phyloP scores from a whole-genome alignment of 2,888 invertebrate genomes.

The Tortricodes alternella region DNA sequence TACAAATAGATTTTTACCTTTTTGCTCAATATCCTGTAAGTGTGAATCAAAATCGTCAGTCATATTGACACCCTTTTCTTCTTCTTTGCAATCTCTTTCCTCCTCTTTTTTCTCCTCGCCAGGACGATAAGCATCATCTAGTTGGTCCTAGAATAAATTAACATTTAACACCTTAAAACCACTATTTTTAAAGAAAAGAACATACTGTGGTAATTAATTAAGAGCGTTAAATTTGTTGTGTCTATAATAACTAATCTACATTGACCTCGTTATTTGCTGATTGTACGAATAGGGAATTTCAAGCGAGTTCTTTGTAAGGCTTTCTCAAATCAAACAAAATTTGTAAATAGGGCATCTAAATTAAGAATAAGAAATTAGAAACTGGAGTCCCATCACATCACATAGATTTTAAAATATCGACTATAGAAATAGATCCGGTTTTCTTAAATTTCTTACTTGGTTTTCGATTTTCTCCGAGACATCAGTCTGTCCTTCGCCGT shows the following conservation, averaged over 20 bases:
- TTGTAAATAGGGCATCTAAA: no score
- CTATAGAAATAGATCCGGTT: background rate
- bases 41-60: slow-evolving; percentile 97
- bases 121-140: slow-evolving; percentile 92
- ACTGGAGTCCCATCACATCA: no score
- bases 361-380: no score
- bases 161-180: background rate
- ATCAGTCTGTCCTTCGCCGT: slow-evolving; percentile 96
- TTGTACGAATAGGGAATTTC: no score
- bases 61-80: slow-evolving; percentile 97
- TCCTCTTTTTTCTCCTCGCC: slow-evolving; percentile 90
- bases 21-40: slow-evolving; percentile 89
- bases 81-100: slow-evolving; percentile 91
- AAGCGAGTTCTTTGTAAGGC: no score
- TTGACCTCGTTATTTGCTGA: no score
- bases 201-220: no score
- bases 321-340: no score
- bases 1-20: slow-evolving; percentile 61
- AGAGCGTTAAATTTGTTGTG: no score
- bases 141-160: slow-evolving; percentile 86
- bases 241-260: no score
- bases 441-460: slow-evolving; percentile 52
- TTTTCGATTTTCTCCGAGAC: slow-evolving; percentile 95
- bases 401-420: no score
- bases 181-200: no score